Percentiles rank a stretch among this genome's conserved stretches.
phyloP scores from a whole-genome alignment of 2,888 invertebrate genomes.

The Hedya salicella region DNA sequence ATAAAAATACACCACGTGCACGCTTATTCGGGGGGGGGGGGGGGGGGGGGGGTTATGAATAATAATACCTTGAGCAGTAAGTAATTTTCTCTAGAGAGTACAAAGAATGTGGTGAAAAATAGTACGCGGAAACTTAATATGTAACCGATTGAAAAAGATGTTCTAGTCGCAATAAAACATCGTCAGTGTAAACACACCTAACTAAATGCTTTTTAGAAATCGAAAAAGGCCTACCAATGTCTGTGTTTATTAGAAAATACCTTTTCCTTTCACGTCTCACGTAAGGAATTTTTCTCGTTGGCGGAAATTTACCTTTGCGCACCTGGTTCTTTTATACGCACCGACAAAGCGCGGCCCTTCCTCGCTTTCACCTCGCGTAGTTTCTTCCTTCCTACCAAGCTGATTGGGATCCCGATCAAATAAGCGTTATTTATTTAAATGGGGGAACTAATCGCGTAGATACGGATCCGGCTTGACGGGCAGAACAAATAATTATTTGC shows the following conservation, averaged over 20 bases:
- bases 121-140: no score
- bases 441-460: conserved; percentile 42
- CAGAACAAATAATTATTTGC: conserved; percentile 15
- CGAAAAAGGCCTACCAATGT: conserved; percentile 49
- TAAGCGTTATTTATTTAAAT: conserved; percentile 52
- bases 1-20: no score
- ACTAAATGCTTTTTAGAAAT: conserved; percentile 50
- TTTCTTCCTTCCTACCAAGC: conserved; percentile 48
- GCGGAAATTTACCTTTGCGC: conserved; percentile 64
- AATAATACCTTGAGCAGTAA: no score
- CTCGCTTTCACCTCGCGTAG: conserved; percentile 53
- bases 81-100: no score
- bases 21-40: no score
- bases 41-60: no score
- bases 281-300: conserved; percentile 63
- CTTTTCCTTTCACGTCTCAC: conserved; percentile 63
- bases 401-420: conserved; percentile 54
- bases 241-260: conserved; percentile 70
- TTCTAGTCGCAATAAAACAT: conserved; percentile 47
- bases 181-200: conserved; percentile 45
- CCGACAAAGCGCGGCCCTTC: conserved; percentile 57
- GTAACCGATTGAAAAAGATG: no score
- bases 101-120: no score
- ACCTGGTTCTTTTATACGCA: conserved; percentile 60
- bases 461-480: not conserved